A percentile compares a stretch with the other conserved stretches of the same genome.
phyloP scores from a whole-genome alignment of 2,113 vertebrate genomes.

The Clinocottus analis region DNA sequence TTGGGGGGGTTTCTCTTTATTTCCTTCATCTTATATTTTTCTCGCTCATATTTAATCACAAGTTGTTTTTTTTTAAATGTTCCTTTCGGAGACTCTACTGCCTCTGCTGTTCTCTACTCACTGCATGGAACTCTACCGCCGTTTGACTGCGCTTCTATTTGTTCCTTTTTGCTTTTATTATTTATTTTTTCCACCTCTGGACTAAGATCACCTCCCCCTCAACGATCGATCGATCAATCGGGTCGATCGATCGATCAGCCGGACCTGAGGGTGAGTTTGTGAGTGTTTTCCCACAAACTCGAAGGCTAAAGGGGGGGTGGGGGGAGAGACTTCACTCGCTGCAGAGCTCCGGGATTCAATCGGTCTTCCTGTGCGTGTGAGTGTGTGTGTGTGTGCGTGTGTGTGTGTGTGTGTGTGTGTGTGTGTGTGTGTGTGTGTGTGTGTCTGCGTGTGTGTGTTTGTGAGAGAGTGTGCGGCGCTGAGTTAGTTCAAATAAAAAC shows the following conservation, averaged over 20 bases:
- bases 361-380: neutral
- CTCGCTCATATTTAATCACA: slow-evolving; percentile 32
- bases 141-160: slow-evolving; percentile 28
- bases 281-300: slow-evolving; percentile 20
- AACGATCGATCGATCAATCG: neutral
- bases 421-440: neutral
- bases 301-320: neutral
- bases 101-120: slow-evolving; percentile 14
- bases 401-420: neutral
- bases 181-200: neutral
- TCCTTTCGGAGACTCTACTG: slow-evolving; percentile 36
- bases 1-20: slow-evolving; percentile 59
- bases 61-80: slow-evolving; percentile 17
- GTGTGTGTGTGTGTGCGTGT: neutral
- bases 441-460: too few species aligned
- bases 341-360: slow-evolving; percentile 11
- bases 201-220: neutral
- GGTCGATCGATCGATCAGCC: neutral
- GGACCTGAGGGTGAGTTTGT: neutral
- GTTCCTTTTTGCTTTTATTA: neutral
- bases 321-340: neutral
- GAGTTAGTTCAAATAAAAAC: slow-evolving; percentile 7
- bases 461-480: neutral
- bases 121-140: slow-evolving; percentile 51
- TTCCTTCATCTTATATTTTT: slow-evolving; percentile 56